phyloP scores from a whole-genome alignment of 37 sponge, comb jelly and placozoan genomes.

The Tethya wilhelma region DNA sequence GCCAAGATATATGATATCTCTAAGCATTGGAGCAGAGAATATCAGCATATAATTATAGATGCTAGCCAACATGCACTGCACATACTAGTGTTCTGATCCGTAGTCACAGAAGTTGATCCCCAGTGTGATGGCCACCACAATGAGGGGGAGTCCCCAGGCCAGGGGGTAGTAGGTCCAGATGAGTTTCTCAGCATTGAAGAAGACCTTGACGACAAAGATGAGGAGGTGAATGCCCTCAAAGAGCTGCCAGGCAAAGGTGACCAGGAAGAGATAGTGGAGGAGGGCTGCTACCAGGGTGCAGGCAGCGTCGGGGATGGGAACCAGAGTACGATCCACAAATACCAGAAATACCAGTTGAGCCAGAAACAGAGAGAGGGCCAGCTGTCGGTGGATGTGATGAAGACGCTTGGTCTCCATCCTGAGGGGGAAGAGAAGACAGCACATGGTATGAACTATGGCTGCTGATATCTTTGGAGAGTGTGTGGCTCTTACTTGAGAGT shows the following conservation, averaged over 20 bases:
- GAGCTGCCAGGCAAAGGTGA: conserved; percentile 79
- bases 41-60: not conserved
- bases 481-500: conserved; percentile 45
- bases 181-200: conserved; percentile 49
- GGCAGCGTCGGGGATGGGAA: conserved; percentile 60
- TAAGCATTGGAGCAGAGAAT: no score
- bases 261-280: conserved; percentile 75
- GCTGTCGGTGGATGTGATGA: conserved; percentile 70
- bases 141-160: conserved; percentile 62
- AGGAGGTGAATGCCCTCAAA: conserved; percentile 76
- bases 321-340: conserved; percentile 69
- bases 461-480: not conserved
- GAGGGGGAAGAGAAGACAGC: not conserved
- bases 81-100: conserved; percentile 67
- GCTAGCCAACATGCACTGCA: not conserved
- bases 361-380: conserved; percentile 71
- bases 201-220: conserved; percentile 61
- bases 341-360: conserved; percentile 75
- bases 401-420: conserved; percentile 26
- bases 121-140: conserved; percentile 72
- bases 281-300: conserved; percentile 65
- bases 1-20: no score
- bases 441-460: not conserved
- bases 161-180: conserved; percentile 49
- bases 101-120: conserved; percentile 76